Base-by-base conservation (phyloP, 37 sponge, comb jelly and placozoan species). In the Tethya wilhelma region DNA sequence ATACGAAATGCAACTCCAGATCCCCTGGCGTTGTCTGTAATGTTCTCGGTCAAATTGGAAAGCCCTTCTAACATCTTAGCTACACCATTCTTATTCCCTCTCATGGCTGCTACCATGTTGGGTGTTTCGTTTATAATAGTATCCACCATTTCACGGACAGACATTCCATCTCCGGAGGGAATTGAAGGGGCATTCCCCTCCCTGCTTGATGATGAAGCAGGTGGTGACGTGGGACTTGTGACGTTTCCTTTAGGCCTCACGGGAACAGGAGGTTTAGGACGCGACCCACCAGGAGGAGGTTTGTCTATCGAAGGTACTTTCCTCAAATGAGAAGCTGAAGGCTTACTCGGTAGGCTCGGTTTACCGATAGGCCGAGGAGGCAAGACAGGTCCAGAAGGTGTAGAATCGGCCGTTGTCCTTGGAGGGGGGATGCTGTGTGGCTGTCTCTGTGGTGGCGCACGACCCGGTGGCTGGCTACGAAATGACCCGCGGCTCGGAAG, bases 251-350 rank as follows among this genome's bases (percentile, higher is more conserved):
- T 36, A 34, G 76, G 56, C 2, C 71, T 64, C 36, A 53, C 55
- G 8, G 75, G 73, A 25, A 22, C 58, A 26, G 76, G 70, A 17
- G 82, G 88, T 38, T 80, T 80, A 0, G 82, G 84, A 28, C 73
- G 71, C 36, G n/a, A 28, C 0, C 38, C 25, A 36, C 62, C 30
- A 23, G 72, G 69, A 14, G 59, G 57, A 19, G 56, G 68, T 2
- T 70, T 44, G 29, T 60, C 41, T 8, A 80, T 63, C 38, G 59
- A 46, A 68, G 84, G 41, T 20, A 64, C 71, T 7, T 56, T 39
- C 38, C 28, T 45, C 37, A 31, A 70, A 22, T 25, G 55, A 31
- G 73, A 25, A 29, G 44, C 68, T 59, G 46, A 32, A 29, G 44
- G 67, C 25, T 59, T 42, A 65, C 53, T 79, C 32, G 79, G 85